Base-by-base conservation (phyloP, 2,888 invertebrate genomes). In the Epinotia brunnichana region DNA sequence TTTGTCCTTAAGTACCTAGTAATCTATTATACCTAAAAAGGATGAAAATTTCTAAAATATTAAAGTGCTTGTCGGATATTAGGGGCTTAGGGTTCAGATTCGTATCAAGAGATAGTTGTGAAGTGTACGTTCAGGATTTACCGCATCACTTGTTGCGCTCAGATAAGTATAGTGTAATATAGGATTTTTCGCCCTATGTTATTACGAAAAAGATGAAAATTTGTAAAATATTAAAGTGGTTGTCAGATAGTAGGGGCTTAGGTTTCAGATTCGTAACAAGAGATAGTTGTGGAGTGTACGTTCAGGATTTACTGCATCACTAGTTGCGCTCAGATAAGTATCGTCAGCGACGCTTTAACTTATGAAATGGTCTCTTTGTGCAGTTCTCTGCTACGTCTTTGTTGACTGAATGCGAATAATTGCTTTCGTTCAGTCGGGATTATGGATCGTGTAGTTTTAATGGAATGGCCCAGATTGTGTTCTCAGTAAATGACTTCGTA, bases 271-370 rank as follows among this genome's bases (percentile, higher is more conserved):
- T 81, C 77, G 77, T 81, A 83, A 84, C 84, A 83, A 83, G 84
- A 84, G 82, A 86, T 88, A 87, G 86, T 89, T 88, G 80, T 82
- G 77, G 86, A 88, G 85, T 85, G 83, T 87, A 84, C 87, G 85
- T 84, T 81, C 82, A 87, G 88, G 88, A 90, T 91, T 91, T 87
- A 89, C 86, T 86, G 87, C 89, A 88, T 90, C 89, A 91, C 90
- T 90, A 91, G 88, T 91, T 88, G 85, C 87, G 82, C 86, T 82
- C 82, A 85, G 87, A 89, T 89, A 89, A 87, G 89, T 87, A 89
- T 88, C 87, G 82, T 85, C 85, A 82, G 85, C 84, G 83, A 84
- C 83, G 86, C 83, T 87, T 82, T 86, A 88, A 90, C 89, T 90
- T 90, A 90, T 88, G 87, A 90, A 89, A 90, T 87, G 84, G 86